phyloP scores from a whole-genome alignment of 2,113 vertebrate genomes.

The Hystrix brachyura region DNA sequence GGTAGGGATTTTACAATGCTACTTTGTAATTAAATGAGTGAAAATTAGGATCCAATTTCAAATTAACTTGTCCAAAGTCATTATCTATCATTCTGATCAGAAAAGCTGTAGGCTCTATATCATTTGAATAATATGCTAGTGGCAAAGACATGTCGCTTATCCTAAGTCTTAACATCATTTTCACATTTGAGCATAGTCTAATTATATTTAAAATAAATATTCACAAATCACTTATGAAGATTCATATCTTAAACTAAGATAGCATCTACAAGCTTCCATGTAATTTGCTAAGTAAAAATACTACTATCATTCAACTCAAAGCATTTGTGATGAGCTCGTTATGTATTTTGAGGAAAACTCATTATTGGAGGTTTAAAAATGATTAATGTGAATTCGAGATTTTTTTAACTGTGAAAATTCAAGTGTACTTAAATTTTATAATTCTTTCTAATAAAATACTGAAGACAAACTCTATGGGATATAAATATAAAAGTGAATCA shows the following conservation, averaged over 20 bases:
- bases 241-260: slow-evolving; percentile 61
- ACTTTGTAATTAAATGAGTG: slow-evolving; percentile 80
- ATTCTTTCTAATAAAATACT: slow-evolving; percentile 60
- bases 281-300: slow-evolving; percentile 73
- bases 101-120: slow-evolving; percentile 49
- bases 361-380: slow-evolving; percentile 64
- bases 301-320: slow-evolving; percentile 56
- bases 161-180: slow-evolving; percentile 52
- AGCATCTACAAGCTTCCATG: neutral
- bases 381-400: slow-evolving; percentile 42
- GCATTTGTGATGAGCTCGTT: slow-evolving; percentile 55
- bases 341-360: slow-evolving; percentile 54
- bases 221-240: slow-evolving; percentile 51
- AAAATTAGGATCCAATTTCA: slow-evolving; percentile 78
- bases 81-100: slow-evolving; percentile 75
- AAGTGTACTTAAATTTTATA: slow-evolving; percentile 39
- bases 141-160: slow-evolving; percentile 47
- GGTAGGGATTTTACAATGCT: slow-evolving; percentile 73
- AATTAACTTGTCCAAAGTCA: slow-evolving; percentile 72
- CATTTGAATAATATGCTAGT: slow-evolving; percentile 65
- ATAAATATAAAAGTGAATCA: slow-evolving; percentile 40
- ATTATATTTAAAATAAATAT: slow-evolving; percentile 64
- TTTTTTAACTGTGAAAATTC: slow-evolving; percentile 64
- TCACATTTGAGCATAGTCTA: slow-evolving; percentile 64
- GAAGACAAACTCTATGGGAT: slow-evolving; percentile 40